Percentiles rank a stretch among this genome's conserved stretches.
These are phyloP conservation scores for Hippocampus kuda DNA, from an alignment of 2,797 vertebrate species.

Conservation along the genomic window DNA sequence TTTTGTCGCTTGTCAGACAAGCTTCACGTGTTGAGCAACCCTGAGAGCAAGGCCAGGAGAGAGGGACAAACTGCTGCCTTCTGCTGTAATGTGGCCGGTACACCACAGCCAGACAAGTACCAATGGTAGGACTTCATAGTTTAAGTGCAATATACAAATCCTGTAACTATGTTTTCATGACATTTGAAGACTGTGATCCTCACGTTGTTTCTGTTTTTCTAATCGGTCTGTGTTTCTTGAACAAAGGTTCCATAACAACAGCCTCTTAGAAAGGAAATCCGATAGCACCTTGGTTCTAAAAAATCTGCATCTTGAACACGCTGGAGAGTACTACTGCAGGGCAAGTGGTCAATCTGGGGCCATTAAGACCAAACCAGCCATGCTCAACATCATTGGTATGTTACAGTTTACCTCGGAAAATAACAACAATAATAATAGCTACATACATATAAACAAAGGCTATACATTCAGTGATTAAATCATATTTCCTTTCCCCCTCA, in stretches of 20 bases:
- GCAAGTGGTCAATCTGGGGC: slow-evolving; percentile 79
- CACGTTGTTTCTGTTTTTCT: neutral
- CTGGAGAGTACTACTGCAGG: slow-evolving; percentile 88
- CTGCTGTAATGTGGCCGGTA: slow-evolving; percentile 83
- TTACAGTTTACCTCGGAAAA: neutral
- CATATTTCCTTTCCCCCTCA: slow-evolving; percentile 38
- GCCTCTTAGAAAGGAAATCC: slow-evolving; percentile 71
- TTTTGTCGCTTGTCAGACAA: slow-evolving; percentile 67
- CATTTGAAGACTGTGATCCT: neutral
- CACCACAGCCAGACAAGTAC: slow-evolving; percentile 75
- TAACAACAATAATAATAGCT: neutral
- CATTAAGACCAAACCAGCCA: slow-evolving; percentile 77
- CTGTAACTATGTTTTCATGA: neutral
- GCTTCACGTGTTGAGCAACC: slow-evolving; percentile 77
- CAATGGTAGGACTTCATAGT: slow-evolving; percentile 72
- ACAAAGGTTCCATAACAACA: slow-evolving; percentile 88
- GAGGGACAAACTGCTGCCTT: slow-evolving; percentile 79
- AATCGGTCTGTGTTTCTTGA: neutral
- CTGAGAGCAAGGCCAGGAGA: slow-evolving; percentile 75
- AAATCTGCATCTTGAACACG: slow-evolving; percentile 69
- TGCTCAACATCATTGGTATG: slow-evolving; percentile 80
- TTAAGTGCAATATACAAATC: neutral
- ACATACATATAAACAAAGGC: neutral
- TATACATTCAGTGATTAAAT: neutral
- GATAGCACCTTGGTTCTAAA: slow-evolving; percentile 81